Evolutionary conservation across 2,113 vertebrate genomes (phyloP).

Genomic region (Gobiocypris rarus): DNA sequence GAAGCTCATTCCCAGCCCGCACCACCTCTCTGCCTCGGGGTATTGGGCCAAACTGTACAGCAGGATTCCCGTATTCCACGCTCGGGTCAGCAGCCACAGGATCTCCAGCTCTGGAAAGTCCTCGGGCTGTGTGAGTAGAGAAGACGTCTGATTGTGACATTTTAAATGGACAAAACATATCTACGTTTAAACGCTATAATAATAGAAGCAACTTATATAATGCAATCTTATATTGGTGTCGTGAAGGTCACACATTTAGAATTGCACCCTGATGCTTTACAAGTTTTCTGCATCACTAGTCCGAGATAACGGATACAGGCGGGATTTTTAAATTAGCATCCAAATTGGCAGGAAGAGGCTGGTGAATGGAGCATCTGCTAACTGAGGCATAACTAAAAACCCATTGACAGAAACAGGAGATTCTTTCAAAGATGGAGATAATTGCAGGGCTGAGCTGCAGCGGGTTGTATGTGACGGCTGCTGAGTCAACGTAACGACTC

Average conservation of each 20-base stretch:
- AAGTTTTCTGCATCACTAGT: slow-evolving; percentile 17
- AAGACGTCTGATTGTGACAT: neutral
- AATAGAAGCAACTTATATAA: neutral
- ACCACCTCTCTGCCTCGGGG: slow-evolving; percentile 86
- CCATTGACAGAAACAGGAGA: slow-evolving; percentile 73
- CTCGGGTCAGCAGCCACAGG: slow-evolving; percentile 88
- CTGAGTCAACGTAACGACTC: slow-evolving; percentile 68
- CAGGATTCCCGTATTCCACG: slow-evolving; percentile 90
- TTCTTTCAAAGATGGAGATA: slow-evolving; percentile 70
- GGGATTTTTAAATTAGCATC: slow-evolving; percentile 67
- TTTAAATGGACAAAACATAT: slow-evolving; percentile 9
- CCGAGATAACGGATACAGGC: slow-evolving; percentile 5
- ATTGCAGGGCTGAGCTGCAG: slow-evolving; percentile 67
- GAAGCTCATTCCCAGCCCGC: slow-evolving; percentile 84
- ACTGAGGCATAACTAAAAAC: slow-evolving; percentile 75
- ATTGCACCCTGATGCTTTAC: slow-evolving; percentile 10
- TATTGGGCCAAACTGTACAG: slow-evolving; percentile 81
- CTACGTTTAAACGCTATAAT: neutral
- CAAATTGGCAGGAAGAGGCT: slow-evolving; percentile 77
- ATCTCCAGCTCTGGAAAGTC: slow-evolving; percentile 85
- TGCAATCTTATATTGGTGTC: neutral
- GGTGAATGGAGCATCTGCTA: slow-evolving; percentile 80
- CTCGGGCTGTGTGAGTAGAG: slow-evolving; percentile 63
- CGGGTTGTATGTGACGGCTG: slow-evolving; percentile 60
- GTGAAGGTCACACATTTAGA: slow-evolving; percentile 5